These are phyloP conservation scores for Melipona quadrifasciata DNA, from an alignment of 1,140 invertebrate species.

Conservation along the genomic window DNA sequence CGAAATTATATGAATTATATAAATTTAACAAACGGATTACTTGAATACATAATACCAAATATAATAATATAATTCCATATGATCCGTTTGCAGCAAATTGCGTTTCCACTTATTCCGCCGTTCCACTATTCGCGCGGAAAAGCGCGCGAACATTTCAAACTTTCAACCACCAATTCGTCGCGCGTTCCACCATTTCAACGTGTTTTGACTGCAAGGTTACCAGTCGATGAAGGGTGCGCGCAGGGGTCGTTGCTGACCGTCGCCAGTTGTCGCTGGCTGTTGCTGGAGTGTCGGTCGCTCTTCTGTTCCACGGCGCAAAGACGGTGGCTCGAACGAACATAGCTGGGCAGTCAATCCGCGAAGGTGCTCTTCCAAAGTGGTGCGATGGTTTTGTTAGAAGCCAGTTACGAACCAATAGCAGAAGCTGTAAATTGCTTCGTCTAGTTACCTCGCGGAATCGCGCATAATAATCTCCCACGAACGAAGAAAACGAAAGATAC, in stretches of 20 bases:
- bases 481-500: not conserved
- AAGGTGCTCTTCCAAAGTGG: slow-evolving; percentile 28
- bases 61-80: not conserved
- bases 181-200: not conserved
- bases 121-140: not conserved
- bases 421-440: not conserved
- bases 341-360: slow-evolving; percentile 45
- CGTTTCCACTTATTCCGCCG: not conserved
- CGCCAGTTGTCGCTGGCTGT: slow-evolving; percentile 61
- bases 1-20: too few relatives aligned
- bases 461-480: not conserved
- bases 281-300: slow-evolving; percentile 21
- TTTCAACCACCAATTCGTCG: slow-evolving; percentile 16
- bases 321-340: slow-evolving; percentile 26
- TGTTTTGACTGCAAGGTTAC: not conserved
- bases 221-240: slow-evolving; percentile 30
- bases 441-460: not conserved
- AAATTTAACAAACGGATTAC: not conserved
- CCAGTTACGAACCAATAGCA: not conserved
- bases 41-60: not conserved
- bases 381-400: not conserved
- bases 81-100: not conserved
- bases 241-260: slow-evolving; percentile 44
- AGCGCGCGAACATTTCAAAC: slow-evolving; percentile 27
- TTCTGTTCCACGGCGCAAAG: slow-evolving; percentile 1